Evolutionary conservation across 2,113 vertebrate species (phyloP).

Genomic region (Morphnarchus princeps): DNA sequence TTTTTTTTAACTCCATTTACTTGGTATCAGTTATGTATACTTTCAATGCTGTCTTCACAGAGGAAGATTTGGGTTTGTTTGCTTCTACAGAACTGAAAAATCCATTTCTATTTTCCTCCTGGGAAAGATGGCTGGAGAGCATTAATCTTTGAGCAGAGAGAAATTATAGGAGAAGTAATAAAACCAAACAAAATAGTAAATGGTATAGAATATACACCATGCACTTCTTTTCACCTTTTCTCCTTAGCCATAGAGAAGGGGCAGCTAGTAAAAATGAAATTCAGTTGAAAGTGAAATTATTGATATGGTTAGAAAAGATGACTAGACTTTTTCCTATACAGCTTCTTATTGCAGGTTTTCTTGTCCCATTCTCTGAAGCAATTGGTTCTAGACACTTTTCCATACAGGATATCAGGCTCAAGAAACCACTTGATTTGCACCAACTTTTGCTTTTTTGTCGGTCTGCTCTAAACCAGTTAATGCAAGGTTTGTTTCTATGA

Average conservation of each 20-base stretch:
- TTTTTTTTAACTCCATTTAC: background rate
- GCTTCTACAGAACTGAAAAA: constrained; percentile 27
- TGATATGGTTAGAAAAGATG: background rate
- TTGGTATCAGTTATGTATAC: background rate
- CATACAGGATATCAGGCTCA: background rate
- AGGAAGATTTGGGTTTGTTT: constrained; percentile 10
- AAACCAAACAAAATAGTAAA: constrained; percentile 14
- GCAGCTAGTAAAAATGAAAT: background rate
- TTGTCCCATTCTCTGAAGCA: background rate
- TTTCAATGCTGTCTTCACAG: background rate
- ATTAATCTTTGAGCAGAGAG: background rate
- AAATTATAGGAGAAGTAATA: constrained; percentile 34
- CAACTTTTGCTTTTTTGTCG: background rate
- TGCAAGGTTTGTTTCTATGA: background rate
- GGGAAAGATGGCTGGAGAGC: background rate
- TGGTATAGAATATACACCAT: background rate
- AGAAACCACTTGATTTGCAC: background rate
- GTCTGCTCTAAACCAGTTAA: background rate
- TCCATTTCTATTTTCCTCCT: constrained; percentile 30
- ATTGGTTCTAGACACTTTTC: background rate
- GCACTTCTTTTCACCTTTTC: background rate
- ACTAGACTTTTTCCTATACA: background rate
- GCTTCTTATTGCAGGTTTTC: background rate
- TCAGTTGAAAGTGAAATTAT: background rate
- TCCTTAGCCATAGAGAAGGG: background rate